These are phyloP conservation scores for Apogon talboti DNA, from an alignment of 2,797 vertebrate species.

Conservation along the genomic window DNA sequence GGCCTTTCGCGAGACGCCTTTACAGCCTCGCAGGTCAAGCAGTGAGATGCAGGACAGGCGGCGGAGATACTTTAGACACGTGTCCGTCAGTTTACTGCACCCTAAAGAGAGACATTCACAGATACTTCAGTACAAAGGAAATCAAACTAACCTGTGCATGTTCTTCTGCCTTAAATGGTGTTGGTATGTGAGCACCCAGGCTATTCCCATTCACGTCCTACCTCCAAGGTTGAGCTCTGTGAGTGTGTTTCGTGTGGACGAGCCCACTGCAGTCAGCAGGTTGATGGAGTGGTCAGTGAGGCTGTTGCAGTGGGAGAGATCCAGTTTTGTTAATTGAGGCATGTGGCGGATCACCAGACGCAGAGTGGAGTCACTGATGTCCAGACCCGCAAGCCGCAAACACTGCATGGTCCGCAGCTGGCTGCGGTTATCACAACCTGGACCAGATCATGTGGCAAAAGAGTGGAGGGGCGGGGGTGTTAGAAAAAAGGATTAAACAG, in stretches of 20 bases:
- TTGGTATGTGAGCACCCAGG: not conserved
- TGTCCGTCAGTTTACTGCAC: constrained; percentile 95
- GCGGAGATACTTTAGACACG: constrained; percentile 92
- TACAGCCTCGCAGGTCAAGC: constrained; percentile 94
- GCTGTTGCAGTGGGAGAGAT: constrained; percentile 95
- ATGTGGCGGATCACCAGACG: constrained; percentile 97
- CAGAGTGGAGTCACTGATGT: constrained; percentile 94
- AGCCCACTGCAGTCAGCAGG: constrained; percentile 96
- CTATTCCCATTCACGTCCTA: constrained; percentile 50
- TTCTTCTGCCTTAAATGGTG: not conserved
- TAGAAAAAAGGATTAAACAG: not conserved
- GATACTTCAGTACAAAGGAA: constrained; percentile 4
- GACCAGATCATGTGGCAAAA: not conserved
- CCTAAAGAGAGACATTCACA: constrained; percentile 76
- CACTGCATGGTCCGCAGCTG: constrained; percentile 94
- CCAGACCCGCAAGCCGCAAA: constrained; percentile 94
- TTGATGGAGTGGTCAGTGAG: constrained; percentile 96
- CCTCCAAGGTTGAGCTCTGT: constrained; percentile 95
- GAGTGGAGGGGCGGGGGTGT: not conserved
- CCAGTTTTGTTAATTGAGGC: constrained; percentile 95
- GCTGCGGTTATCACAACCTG: constrained; percentile 97
- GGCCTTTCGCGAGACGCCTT: constrained; percentile 93
- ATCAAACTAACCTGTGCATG: not conserved
- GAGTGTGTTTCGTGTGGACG: constrained; percentile 95
- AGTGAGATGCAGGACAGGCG: constrained; percentile 92